Base-by-base conservation (phyloP, 2,113 vertebrate species). In the Rhinoptilus africanus region DNA sequence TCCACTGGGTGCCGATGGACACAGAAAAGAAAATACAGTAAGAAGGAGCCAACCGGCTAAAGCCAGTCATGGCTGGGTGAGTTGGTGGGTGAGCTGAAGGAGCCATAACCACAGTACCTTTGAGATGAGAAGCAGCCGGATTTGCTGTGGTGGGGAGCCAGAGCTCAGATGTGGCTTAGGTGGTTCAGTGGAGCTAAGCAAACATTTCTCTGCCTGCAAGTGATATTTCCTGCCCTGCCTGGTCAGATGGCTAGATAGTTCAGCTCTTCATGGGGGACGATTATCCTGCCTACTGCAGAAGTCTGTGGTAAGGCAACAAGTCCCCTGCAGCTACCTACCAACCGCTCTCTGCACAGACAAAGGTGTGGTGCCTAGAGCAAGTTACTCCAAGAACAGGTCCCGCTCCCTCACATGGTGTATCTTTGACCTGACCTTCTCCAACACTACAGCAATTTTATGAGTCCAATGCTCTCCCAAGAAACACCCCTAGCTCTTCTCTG, bases 401-500 rank as follows among this genome's bases (percentile, higher is more conserved):
- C 0, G 0, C 48, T 92, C 22, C 27, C 59, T 56, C 23, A 41
- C 6, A 16, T 16, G 16, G 51, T 50, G 60, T 41, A 1, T 68
- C 23, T 92, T 22, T 85, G 51, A 64, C 34, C 41, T 74, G 62
- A 37, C 30, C 22, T 89, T 53, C 64, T 67, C 37, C 59, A 85
- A 60, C 35, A 51, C 20, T 22, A 56, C 43, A 64, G 39, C 32
- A 64, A 21, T 63, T 50, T 37, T 81, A 0, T 19, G 41, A 82
- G 22, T 67, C 27, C 20, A 75, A 1, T 0, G 2, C 14, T 67
- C 35, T 68, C 20, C 28, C 32, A 82, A 37, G 30, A 88, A 93
- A 82, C 6, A 24, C 15, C 13, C 18, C 22, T 19, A 76, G 32
- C 21, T 91, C 22, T 64, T 71, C 56, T 69, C 64, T 12, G 7